Conservation (phyloP, 2,113 vertebrate species). For the Apeltes quadracus region DNA sequence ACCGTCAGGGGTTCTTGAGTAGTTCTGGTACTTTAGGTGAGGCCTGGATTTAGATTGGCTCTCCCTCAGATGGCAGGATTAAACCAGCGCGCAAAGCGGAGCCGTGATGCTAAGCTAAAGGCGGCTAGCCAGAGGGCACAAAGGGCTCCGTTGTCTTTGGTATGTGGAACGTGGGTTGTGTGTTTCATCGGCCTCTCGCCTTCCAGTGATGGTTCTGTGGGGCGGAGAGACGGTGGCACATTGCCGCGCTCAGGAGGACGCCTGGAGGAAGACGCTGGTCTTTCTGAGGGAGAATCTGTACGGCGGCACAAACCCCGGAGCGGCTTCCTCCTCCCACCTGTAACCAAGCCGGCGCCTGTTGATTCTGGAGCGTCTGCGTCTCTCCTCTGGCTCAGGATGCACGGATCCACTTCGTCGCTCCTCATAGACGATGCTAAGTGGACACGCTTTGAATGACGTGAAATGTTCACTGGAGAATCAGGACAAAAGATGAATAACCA, state of each 20-base stretch:
- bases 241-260: constrained; percentile 73
- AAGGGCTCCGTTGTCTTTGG: no score
- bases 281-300: constrained; percentile 75
- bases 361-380: not conserved
- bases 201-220: constrained; percentile 67
- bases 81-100: no score
- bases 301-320: not conserved
- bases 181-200: not conserved
- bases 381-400: not conserved
- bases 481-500: not conserved
- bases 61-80: no score
- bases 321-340: not conserved
- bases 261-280: constrained; percentile 76
- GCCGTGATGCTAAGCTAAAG: no score
- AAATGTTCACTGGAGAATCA: not conserved
- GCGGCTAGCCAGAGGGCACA: no score
- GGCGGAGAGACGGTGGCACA: constrained; percentile 71
- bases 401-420: not conserved
- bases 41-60: no score
- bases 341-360: not conserved
- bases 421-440: not conserved
- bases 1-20: not conserved
- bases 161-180: no score
- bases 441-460: not conserved
- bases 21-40: no score